A percentile compares a stretch with the other conserved stretches of the same genome.
These are phyloP conservation scores for Bolborhynchus lineola DNA, from an alignment of 2,113 vertebrate species.

Conservation along the genomic window DNA sequence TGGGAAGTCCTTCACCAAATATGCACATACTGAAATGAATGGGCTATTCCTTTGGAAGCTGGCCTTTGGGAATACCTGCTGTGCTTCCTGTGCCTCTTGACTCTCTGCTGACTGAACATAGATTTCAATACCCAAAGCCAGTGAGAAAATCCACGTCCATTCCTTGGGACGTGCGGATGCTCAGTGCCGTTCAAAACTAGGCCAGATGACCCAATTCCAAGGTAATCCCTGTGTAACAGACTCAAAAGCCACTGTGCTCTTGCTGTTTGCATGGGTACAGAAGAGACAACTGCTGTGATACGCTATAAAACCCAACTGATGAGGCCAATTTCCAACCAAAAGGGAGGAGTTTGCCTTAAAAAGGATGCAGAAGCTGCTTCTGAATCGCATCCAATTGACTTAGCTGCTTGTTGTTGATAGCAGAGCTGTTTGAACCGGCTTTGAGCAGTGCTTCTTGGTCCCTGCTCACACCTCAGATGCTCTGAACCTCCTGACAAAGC, in stretches of 20 bases:
- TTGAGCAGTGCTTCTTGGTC: not conserved
- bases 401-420: not conserved
- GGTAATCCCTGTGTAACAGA: not conserved
- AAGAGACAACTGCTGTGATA: not conserved
- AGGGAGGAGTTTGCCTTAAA: not conserved
- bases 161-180: not conserved
- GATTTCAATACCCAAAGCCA: not conserved
- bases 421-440: not conserved
- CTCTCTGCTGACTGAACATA: rapidly evolving
- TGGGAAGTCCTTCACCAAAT: not conserved
- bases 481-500: not conserved
- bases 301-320: not conserved
- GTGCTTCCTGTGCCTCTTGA: rapidly evolving
- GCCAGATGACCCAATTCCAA: not conserved
- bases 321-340: not conserved
- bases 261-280: rapidly evolving
- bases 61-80: not conserved
- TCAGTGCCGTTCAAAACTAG: not conserved
- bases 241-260: not conserved
- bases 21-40: not conserved
- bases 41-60: not conserved
- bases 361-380: not conserved
- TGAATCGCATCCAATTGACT: not conserved
- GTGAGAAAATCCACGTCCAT: not conserved
- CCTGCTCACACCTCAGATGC: not conserved